Conservation (phyloP, 2,113 vertebrate genomes). For the Benitochromis conjunctus region DNA sequence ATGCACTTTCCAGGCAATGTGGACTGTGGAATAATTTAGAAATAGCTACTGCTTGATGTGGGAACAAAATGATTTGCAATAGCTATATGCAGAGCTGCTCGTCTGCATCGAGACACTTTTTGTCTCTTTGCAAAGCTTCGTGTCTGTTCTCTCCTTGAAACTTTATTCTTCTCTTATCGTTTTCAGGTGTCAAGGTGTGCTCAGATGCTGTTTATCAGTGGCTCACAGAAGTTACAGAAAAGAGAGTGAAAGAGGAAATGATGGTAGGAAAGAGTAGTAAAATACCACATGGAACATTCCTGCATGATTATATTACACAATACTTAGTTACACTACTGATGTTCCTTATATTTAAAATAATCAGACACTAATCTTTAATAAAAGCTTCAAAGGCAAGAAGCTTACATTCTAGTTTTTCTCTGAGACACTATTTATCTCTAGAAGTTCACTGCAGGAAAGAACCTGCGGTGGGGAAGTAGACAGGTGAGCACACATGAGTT, state of each 20-base stretch:
- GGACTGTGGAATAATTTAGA: not conserved
- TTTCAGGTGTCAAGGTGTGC: not conserved
- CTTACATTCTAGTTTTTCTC: not conserved
- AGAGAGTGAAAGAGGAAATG: not conserved
- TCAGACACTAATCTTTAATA: not conserved
- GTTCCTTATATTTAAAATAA: not conserved
- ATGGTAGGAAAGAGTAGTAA: not conserved
- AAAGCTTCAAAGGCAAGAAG: not conserved
- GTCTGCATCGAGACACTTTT: not conserved
- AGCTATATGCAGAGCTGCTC: not conserved
- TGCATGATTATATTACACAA: not conserved
- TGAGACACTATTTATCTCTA: not conserved
- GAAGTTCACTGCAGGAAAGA: not conserved
- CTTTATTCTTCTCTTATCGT: not conserved
- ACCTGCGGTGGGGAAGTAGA: not conserved
- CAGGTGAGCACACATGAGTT: not conserved
- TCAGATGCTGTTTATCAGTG: not conserved
- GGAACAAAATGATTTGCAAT: not conserved
- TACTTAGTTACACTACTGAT: not conserved
- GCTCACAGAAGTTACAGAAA: not conserved
- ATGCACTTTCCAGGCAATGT: not conserved
- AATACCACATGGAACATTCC: not conserved
- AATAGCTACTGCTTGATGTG: not conserved
- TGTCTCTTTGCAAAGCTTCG: not conserved
- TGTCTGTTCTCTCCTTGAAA: not conserved